Conservation (phyloP, 2,113 vertebrate species). For the Brachirus orientalis region DNA sequence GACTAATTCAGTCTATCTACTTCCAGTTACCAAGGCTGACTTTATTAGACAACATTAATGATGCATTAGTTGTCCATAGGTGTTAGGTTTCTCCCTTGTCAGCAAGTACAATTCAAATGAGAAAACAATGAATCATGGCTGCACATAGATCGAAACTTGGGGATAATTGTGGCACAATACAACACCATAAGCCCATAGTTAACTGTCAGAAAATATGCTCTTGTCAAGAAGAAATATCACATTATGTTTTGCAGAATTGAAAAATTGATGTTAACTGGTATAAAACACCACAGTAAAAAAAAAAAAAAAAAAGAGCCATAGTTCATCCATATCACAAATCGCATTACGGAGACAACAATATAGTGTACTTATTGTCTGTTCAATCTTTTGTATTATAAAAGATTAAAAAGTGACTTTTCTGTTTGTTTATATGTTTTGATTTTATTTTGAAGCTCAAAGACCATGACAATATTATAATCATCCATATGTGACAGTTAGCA, state of each 20-base stretch:
- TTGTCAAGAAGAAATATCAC: constrained; percentile 20
- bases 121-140: constrained; percentile 38
- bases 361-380: constrained; percentile 9
- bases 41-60: constrained; percentile 77
- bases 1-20: constrained; percentile 74
- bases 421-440: background rate
- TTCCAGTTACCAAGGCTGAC: constrained; percentile 63
- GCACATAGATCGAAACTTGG: constrained; percentile 34
- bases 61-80: constrained; percentile 68
- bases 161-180: constrained; percentile 21
- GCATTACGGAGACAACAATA: constrained; percentile 5
- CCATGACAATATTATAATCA: constrained; percentile 6
- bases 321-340: constrained; percentile 7
- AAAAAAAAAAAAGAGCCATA: background rate
- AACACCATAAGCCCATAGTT: constrained; percentile 24
- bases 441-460: too few relatives aligned
- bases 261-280: constrained; percentile 20
- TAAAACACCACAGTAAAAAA: background rate
- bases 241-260: background rate
- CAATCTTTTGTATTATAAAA: background rate
- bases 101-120: constrained; percentile 56
- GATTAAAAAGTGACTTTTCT: background rate
- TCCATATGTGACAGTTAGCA: too few relatives aligned
- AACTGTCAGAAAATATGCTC: constrained; percentile 27
- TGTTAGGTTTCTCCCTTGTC: constrained; percentile 56